Base-by-base conservation (phyloP, 2,888 invertebrate species). In the Selenia dentaria region DNA sequence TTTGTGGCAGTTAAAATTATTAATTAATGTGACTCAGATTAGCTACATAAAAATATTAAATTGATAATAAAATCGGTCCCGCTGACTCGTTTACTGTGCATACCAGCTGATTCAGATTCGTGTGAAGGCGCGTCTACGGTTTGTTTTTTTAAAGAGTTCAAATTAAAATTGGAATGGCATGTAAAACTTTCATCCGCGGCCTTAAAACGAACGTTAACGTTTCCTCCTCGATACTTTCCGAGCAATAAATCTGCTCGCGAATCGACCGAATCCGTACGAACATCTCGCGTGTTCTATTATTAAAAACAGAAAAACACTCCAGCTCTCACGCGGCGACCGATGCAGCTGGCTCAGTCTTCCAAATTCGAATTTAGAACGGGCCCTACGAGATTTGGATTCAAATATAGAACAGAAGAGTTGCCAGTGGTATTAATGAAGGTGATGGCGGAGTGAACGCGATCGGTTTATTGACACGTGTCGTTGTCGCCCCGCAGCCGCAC, bases 211-310 rank as follows among this genome's bases (percentile, higher is more conserved):
- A 73, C 72, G 82, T 81, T 83, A 82, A 79, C 77, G 79, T 67
- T 70, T 67, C 70, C 70, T 67, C 67, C 69, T 59, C 65, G 77
- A 72, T 83, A 76, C 77, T 79, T 79, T 72, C 66, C 62, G 69
- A 70, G 61, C 79, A 70, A 85, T 86, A 87, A 86, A 87, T 87
- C 80, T 74, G 81, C 78, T 79, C 75, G 83, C 85, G 80, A 82
- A 86, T 82, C 78, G 77, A 71, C 72, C 73, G 73, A 76, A 76
- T 79, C 75, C 75, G 74, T 72, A 9, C 67, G 76, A 70, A 71
- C 81, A 80, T 80, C 74, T 78, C 71, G 68, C 59, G 67, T 22
- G 22, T 69, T 77, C 78, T 83, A 81, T 84, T 48, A 48, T 79
- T 79, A 79, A 79, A 77, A 76, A 69, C 68, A 61, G 77, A 75